A percentile compares a stretch with the other conserved stretches of the same genome.
Evolutionary conservation across 2,113 vertebrate genomes (phyloP).

Genomic region (Indri indri): DNA sequence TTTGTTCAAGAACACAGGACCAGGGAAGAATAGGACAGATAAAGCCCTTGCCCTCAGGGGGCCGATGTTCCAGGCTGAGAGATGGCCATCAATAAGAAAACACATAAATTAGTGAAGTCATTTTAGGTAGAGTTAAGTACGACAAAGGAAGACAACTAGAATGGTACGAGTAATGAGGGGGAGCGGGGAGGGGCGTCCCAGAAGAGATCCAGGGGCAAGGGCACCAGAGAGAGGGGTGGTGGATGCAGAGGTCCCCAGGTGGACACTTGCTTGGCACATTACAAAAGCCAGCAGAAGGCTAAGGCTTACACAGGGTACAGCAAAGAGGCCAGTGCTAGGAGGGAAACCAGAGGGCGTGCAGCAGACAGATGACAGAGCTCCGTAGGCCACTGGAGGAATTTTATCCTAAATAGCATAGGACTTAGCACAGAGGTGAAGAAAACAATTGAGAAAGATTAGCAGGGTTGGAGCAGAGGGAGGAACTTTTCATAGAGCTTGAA

Average conservation of each 20-base stretch:
- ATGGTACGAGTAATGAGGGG: no score
- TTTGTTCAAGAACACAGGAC: not conserved
- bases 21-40: not conserved
- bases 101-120: rapidly evolving
- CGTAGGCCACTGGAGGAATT: not conserved
- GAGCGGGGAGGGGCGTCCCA: not conserved
- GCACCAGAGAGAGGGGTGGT: not conserved
- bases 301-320: not conserved
- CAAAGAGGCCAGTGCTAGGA: not conserved
- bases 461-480: not conserved
- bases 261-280: no score
- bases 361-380: not conserved
- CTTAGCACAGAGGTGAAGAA: rapidly evolving
- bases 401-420: not conserved
- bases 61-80: not conserved
- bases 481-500: not conserved
- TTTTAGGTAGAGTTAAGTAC: not conserved
- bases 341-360: not conserved
- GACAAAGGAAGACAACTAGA: not conserved
- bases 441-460: rapidly evolving
- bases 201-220: not conserved
- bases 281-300: not conserved
- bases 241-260: not conserved
- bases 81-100: not conserved
- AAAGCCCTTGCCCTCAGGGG: rapidly evolving